Evolutionary conservation across 1,140 invertebrate species (phyloP).

Genomic region (Zeugodacus cucurbitae): DNA sequence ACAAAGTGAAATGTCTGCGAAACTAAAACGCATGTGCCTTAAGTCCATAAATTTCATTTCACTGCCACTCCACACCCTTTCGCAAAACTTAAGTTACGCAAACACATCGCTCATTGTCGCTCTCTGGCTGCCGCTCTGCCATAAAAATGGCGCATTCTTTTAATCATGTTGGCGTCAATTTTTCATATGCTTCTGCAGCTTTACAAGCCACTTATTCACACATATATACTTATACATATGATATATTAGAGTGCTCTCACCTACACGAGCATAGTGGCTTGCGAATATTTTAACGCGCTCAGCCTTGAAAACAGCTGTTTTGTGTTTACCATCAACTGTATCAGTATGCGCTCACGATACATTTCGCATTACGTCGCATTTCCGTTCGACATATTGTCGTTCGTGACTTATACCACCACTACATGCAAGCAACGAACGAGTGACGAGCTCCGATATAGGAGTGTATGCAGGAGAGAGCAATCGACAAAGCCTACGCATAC

Average conservation of each 20-base stretch:
- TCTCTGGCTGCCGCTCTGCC: not conserved
- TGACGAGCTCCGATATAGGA: not conserved
- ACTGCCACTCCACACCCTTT: not conserved
- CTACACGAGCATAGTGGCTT: not conserved
- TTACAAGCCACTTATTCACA: not conserved
- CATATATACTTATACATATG: not conserved
- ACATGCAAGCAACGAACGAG: not conserved
- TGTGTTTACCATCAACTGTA: slow-evolving; percentile 19
- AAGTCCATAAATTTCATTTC: slow-evolving; percentile 12
- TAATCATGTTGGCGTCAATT: not conserved
- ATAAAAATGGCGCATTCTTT: slow-evolving; percentile 13
- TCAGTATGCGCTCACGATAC: not conserved
- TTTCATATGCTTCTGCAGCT: slow-evolving; percentile 8
- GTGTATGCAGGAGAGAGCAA: not conserved
- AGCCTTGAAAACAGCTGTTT: slow-evolving; percentile 32
- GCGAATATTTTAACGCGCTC: not conserved
- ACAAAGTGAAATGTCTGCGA: not conserved
- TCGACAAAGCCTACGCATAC: not conserved
- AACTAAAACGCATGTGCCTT: slow-evolving; percentile 1
- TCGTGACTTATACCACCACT: not conserved
- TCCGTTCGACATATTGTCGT: not conserved
- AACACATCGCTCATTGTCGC: slow-evolving; percentile 3
- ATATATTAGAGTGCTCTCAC: not conserved
- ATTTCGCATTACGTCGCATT: slow-evolving; percentile 12
- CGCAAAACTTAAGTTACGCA: not conserved